phyloP scores from a whole-genome alignment of 2,797 vertebrate species.

The Tragopan temminckii region DNA sequence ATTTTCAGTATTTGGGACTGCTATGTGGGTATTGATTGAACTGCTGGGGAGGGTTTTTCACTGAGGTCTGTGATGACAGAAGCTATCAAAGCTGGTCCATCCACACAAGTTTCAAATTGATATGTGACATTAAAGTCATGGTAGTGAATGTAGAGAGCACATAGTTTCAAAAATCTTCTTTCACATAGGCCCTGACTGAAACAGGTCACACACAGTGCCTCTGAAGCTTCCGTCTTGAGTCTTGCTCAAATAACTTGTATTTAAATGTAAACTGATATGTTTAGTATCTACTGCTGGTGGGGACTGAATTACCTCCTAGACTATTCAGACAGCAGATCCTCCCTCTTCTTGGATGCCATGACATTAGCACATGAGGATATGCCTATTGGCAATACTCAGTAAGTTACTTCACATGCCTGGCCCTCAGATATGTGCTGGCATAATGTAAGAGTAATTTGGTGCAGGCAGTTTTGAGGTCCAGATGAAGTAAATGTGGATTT shows the following conservation, averaged over 20 bases:
- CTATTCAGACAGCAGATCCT: neutral
- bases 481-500: neutral
- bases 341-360: neutral
- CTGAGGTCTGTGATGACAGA: neutral
- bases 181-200: neutral
- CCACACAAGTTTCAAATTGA: neutral
- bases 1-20: neutral
- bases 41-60: neutral
- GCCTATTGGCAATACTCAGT: neutral
- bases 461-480: neutral
- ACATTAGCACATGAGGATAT: neutral
- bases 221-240: neutral
- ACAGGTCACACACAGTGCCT: neutral
- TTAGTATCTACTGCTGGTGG: neutral
- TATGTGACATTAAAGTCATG: rapidly evolving
- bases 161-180: neutral
- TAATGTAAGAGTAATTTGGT: neutral
- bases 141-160: neutral
- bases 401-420: neutral
- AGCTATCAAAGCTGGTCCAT: neutral
- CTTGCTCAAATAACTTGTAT: neutral
- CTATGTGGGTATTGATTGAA: neutral
- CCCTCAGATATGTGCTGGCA: neutral
- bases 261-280: neutral
- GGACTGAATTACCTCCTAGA: neutral